Evolutionary conservation across 2,888 invertebrate genomes (phyloP).

Genomic region (Cheilosia vulpina): DNA sequence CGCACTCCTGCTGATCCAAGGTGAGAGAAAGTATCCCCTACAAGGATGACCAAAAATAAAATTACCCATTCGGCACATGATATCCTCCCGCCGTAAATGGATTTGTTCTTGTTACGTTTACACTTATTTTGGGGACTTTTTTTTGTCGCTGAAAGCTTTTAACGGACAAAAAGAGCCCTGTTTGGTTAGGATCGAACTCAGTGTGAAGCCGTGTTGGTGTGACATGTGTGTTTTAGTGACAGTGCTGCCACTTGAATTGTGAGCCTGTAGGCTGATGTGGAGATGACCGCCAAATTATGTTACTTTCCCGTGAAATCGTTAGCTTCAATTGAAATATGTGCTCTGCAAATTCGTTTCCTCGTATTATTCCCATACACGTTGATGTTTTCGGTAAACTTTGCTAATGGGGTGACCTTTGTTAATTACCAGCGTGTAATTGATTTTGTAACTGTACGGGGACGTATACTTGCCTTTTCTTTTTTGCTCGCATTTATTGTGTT

Average conservation of each 20-base stretch:
- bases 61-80: slow-evolving; percentile 54
- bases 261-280: background rate
- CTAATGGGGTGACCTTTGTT: no score
- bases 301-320: background rate
- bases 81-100: slow-evolving; percentile 23
- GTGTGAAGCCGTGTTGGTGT: slow-evolving; percentile 18
- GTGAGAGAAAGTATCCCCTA: slow-evolving; percentile 51
- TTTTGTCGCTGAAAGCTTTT: slow-evolving; percentile 44
- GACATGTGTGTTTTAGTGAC: background rate
- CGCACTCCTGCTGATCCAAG: slow-evolving; percentile 62
- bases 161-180: slow-evolving; percentile 42
- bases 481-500: no score
- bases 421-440: no score
- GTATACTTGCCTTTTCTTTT: no score
- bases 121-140: slow-evolving; percentile 31
- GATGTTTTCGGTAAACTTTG: no score
- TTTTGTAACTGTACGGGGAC: no score
- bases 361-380: no score
- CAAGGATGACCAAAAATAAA: slow-evolving; percentile 46
- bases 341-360: no score
- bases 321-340: no score
- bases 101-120: slow-evolving; percentile 33
- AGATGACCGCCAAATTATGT: background rate
- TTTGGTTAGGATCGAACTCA: slow-evolving; percentile 14
- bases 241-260: slow-evolving; percentile 28